Percentiles rank a stretch among this genome's conserved stretches.
phyloP scores from a whole-genome alignment of 2,888 invertebrate genomes.

The Gastrophysa polygoni region DNA sequence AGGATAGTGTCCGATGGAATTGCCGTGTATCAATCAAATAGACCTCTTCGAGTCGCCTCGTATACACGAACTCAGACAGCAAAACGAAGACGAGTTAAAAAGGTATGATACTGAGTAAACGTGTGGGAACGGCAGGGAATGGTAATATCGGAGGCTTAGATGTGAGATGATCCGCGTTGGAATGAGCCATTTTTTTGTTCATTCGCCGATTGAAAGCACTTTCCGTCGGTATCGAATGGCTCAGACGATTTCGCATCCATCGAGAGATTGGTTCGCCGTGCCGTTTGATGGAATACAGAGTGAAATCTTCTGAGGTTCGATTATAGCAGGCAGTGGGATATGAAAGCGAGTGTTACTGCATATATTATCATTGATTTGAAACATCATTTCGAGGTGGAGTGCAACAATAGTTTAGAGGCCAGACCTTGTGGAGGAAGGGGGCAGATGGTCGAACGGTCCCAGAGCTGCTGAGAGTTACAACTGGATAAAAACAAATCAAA shows the following conservation, averaged over 20 bases:
- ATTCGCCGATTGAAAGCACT: constrained; percentile 35
- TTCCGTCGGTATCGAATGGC: constrained; percentile 37
- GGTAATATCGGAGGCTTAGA: constrained; percentile 30
- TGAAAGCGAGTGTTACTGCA: background rate
- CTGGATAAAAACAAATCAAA: no score
- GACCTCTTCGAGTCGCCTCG: no score
- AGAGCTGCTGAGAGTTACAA: no score
- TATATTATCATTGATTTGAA: no score
- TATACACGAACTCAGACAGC: no score
- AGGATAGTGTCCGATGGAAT: no score
- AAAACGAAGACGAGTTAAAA: background rate
- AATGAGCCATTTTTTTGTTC: constrained; percentile 41
- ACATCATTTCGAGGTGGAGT: no score
- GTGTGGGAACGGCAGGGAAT: constrained; percentile 19
- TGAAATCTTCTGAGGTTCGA: background rate
- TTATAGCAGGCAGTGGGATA: background rate
- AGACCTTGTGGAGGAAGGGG: no score
- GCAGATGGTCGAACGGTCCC: no score
- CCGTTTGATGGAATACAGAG: background rate
- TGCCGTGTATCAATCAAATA: no score
- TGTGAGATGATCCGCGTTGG: constrained; percentile 25
- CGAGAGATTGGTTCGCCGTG: constrained; percentile 45
- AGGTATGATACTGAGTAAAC: background rate
- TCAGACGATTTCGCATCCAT: constrained; percentile 41
- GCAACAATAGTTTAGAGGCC: no score